phyloP scores from a whole-genome alignment of 1,140 invertebrate genomes.

The Drosophila melanica region DNA sequence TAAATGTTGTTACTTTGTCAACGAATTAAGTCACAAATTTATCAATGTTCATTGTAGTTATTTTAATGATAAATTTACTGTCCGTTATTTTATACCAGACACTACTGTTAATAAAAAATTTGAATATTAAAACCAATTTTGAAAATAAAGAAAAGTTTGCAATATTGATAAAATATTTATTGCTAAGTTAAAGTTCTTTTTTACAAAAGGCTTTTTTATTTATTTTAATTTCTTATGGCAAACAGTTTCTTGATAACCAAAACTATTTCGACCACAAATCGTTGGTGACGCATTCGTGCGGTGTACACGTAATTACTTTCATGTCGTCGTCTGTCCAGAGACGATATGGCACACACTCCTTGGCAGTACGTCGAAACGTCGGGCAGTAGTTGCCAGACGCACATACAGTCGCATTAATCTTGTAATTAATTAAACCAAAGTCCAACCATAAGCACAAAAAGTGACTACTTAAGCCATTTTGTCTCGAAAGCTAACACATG shows the following conservation, averaged over 20 bases:
- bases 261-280: slow-evolving; percentile 17
- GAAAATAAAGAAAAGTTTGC: too few species aligned
- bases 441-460: slow-evolving; percentile 81
- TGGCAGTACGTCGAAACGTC: slow-evolving; percentile 41
- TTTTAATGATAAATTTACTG: too few species aligned
- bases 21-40: too few species aligned
- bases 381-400: slow-evolving; percentile 49
- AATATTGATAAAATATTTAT: background rate
- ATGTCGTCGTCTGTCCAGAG: slow-evolving; percentile 36
- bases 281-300: slow-evolving; percentile 60
- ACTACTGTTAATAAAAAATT: too few species aligned
- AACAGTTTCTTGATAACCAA: background rate
- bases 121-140: too few species aligned
- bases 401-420: slow-evolving; percentile 70
- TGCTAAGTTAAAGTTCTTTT: too few species aligned
- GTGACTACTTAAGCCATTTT: slow-evolving; percentile 82
- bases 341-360: slow-evolving; percentile 46
- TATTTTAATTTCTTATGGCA: background rate
- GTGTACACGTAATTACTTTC: slow-evolving; percentile 67
- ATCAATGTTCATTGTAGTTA: too few species aligned
- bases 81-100: too few species aligned
- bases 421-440: slow-evolving; percentile 82
- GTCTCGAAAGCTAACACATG: slow-evolving; percentile 75
- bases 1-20: too few species aligned
- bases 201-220: too few species aligned